Conservation (phyloP, 2,888 invertebrate species). For the Zygothrica quintamaculata region DNA sequence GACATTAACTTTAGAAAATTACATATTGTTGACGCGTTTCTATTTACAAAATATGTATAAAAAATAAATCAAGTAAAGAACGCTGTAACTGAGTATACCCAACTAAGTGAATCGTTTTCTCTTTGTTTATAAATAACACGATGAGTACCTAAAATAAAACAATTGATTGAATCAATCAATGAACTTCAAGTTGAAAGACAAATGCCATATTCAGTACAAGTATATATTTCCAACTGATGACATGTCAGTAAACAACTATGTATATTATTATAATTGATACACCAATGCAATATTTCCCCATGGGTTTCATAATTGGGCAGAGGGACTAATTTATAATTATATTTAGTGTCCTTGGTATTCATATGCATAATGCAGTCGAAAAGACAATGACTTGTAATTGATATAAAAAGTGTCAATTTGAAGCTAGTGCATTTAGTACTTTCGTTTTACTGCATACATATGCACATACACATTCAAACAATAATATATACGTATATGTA, state of each 20-base stretch:
- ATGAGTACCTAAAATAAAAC: slow-evolving; percentile 51
- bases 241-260: slow-evolving; percentile 5
- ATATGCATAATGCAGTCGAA: slow-evolving; percentile 12
- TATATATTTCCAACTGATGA: slow-evolving; percentile 8
- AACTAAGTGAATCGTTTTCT: too few species aligned
- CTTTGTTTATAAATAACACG: too few species aligned
- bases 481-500: slow-evolving; percentile 30
- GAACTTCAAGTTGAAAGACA: slow-evolving; percentile 19
- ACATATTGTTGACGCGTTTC: too few species aligned
- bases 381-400: slow-evolving; percentile 44
- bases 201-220: not conserved
- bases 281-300: slow-evolving; percentile 22
- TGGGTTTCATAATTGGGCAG: slow-evolving; percentile 49
- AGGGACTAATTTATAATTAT: slow-evolving; percentile 49
- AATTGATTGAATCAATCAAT: slow-evolving; percentile 49
- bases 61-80: too few species aligned
- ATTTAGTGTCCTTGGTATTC: slow-evolving; percentile 50
- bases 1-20: too few species aligned
- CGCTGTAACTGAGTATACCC: too few species aligned
- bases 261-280: slow-evolving; percentile 46
- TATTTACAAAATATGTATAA: too few species aligned
- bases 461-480: slow-evolving; percentile 1
- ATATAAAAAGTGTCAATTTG: slow-evolving; percentile 66
- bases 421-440: slow-evolving; percentile 23
- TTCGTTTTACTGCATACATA: not conserved